phyloP scores from a whole-genome alignment of 1,140 invertebrate species.

The Diachasmimorpha longicaudata region DNA sequence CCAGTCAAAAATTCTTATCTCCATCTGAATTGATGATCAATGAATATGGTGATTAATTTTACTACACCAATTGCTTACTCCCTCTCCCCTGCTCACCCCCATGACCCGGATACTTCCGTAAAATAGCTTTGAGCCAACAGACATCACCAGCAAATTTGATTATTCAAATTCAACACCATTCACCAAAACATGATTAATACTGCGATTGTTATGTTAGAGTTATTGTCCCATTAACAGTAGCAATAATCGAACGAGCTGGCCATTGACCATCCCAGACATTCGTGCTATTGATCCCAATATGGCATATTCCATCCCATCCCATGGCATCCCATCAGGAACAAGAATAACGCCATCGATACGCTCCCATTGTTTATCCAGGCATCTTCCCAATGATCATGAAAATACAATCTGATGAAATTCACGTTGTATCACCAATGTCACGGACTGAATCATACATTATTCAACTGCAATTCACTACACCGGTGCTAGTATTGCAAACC shows the following conservation, averaged over 20 bases:
- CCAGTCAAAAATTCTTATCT: too few species aligned
- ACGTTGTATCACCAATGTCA: conserved; percentile 44
- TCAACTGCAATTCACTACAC: conserved; percentile 34
- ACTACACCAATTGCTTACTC: too few species aligned
- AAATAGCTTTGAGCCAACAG: neutral
- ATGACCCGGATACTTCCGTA: neutral
- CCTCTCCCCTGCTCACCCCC: too few species aligned
- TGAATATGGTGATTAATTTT: too few species aligned
- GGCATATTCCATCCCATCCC: neutral
- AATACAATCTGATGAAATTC: conserved; percentile 50
- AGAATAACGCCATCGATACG: neutral
- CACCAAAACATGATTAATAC: neutral
- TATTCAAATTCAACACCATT: neutral
- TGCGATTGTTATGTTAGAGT: neutral
- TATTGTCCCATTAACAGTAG: neutral
- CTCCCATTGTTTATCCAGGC: neutral
- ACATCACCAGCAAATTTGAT: neutral
- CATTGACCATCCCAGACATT: neutral
- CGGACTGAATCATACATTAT: conserved; percentile 49
- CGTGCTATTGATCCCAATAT: conserved; percentile 37
- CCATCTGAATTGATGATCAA: too few species aligned
- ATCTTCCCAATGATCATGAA: conserved; percentile 27
- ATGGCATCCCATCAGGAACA: neutral
- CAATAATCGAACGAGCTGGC: neutral
- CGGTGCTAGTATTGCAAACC: neutral